Conservation (phyloP, 2,113 vertebrate genomes). For the Vidua chalybeata region DNA sequence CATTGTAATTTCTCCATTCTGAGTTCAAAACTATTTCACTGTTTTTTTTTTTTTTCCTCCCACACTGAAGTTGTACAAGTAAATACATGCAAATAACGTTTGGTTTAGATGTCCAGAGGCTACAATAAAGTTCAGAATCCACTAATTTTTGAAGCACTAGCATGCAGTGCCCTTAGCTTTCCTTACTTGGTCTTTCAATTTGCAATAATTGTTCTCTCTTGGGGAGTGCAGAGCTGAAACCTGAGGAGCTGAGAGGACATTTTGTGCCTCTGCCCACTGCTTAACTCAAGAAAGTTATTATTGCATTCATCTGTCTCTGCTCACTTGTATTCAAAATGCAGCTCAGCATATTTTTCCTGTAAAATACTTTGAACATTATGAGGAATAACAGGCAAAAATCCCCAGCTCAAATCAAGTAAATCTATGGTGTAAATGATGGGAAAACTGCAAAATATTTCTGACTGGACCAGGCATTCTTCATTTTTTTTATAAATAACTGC, state of each 20-base stretch:
- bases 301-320: neutral
- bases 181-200: neutral
- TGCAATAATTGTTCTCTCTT: neutral
- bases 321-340: neutral
- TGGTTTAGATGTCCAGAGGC: slow-evolving; percentile 2
- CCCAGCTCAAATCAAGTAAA: neutral
- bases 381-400: neutral
- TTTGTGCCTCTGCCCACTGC: neutral
- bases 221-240: neutral
- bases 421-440: neutral
- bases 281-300: neutral
- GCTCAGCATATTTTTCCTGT: neutral
- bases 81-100: neutral
- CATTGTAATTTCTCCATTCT: neutral
- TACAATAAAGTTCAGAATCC: neutral
- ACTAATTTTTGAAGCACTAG: neutral
- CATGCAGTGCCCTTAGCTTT: neutral
- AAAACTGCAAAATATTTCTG: neutral
- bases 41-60: neutral
- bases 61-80: neutral
- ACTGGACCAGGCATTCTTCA: neutral
- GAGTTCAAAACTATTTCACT: slow-evolving; percentile 1
- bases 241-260: neutral
- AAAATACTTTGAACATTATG: neutral
- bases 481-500: neutral